Conservation (phyloP, 1,140 invertebrate species). For the Zaprionus nigranus region DNA sequence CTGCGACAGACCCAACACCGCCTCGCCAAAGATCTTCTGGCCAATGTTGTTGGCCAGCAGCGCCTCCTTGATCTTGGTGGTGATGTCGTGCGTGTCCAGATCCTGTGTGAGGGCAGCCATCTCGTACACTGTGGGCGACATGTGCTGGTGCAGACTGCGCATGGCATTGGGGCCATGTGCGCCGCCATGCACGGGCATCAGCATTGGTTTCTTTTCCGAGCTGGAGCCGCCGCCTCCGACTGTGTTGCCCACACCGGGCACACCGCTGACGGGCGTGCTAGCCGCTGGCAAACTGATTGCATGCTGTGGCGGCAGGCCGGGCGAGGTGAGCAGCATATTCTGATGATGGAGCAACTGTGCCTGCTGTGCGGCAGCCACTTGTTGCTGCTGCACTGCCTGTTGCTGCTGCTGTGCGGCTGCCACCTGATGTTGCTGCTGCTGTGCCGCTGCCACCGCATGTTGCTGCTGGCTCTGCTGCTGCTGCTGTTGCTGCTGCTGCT, state of each 20-base stretch:
- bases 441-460: constrained; percentile 85
- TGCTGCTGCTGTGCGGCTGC: constrained; percentile 83
- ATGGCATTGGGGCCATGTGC: constrained; percentile 87
- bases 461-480: constrained; percentile 85
- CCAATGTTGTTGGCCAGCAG: constrained; percentile 98
- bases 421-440: constrained; percentile 86
- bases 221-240: constrained; percentile 53
- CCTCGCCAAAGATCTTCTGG: constrained; percentile 99
- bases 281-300: constrained; percentile 85
- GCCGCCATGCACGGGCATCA: constrained; percentile 81
- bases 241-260: constrained; percentile 51
- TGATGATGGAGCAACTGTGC: constrained; percentile 86
- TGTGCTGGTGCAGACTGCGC: constrained; percentile 89
- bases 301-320: constrained; percentile 88
- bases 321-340: constrained; percentile 87
- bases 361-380: constrained; percentile 86
- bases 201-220: constrained; percentile 85
- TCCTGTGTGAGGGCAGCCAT: constrained; percentile 98
- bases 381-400: constrained; percentile 87
- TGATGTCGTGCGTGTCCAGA: constrained; percentile 97
- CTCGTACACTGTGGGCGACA: constrained; percentile 95
- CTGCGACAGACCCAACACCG: constrained; percentile 97
- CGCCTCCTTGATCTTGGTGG: constrained; percentile 98
- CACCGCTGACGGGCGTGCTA: constrained; percentile 55
- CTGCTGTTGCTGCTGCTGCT: constrained; percentile 85